phyloP scores from a whole-genome alignment of 2,797 vertebrate species.

The Melanogrammus aeglefinus region DNA sequence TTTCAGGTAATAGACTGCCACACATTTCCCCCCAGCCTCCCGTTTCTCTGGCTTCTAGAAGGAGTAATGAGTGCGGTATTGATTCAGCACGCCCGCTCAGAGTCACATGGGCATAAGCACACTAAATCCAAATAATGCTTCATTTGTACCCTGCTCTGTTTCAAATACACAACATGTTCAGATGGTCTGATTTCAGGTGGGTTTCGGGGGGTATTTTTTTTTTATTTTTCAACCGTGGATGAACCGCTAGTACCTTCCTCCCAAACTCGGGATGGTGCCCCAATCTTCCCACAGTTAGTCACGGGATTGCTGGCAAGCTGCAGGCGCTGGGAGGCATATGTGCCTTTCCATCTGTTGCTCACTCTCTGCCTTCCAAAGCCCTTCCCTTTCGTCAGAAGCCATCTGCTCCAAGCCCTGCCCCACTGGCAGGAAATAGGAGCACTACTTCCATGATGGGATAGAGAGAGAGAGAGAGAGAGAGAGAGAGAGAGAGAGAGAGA shows the following conservation, averaged over 20 bases:
- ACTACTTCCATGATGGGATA: slow-evolving; percentile 65
- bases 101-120: slow-evolving; percentile 28
- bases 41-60: neutral
- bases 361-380: slow-evolving; percentile 71
- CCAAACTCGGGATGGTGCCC: slow-evolving; percentile 64
- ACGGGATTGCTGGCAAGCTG: slow-evolving; percentile 76
- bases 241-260: slow-evolving; percentile 32
- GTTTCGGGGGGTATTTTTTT: slow-evolving; percentile 35
- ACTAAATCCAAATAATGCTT: slow-evolving; percentile 40
- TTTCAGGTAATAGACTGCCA: neutral
- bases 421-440: slow-evolving; percentile 72
- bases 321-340: slow-evolving; percentile 75
- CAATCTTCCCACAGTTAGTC: slow-evolving; percentile 72
- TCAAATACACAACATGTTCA: slow-evolving; percentile 23
- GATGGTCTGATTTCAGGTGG: slow-evolving; percentile 15
- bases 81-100: neutral
- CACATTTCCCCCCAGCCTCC: neutral
- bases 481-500: neutral
- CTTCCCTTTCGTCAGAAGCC: slow-evolving; percentile 74
- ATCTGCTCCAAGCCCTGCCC: slow-evolving; percentile 78
- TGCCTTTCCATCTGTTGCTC: slow-evolving; percentile 77
- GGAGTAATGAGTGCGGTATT: neutral
- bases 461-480: slow-evolving; percentile 30
- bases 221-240: neutral
- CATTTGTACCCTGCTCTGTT: slow-evolving; percentile 55